Conservation (phyloP, 2,113 vertebrate genomes). For the Oryzias woworae region DNA sequence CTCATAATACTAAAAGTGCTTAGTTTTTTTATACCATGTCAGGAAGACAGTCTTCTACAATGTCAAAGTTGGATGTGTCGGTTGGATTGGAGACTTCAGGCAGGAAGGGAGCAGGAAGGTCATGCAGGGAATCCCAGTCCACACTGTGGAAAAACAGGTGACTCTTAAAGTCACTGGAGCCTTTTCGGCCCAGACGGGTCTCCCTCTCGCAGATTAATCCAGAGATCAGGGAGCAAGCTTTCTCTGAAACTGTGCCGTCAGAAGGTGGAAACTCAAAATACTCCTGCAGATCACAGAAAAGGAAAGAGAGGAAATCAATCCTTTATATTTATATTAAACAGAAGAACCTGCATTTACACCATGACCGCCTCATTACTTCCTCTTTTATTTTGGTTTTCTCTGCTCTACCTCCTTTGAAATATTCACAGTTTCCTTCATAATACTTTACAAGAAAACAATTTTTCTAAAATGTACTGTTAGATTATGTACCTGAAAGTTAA, state of each 20-base stretch:
- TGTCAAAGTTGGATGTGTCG: constrained; percentile 88
- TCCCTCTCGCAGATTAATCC: constrained; percentile 81
- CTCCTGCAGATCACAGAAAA: constrained; percentile 68
- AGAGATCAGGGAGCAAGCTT: constrained; percentile 77
- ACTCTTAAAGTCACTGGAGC: constrained; percentile 77
- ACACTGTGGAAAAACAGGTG: constrained; percentile 83
- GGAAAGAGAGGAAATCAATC: not conserved
- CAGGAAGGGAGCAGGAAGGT: constrained; percentile 77
- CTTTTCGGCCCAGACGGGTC: constrained; percentile 75
- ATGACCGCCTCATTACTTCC: not conserved
- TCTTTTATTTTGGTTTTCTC: not conserved
- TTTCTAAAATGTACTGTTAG: not conserved
- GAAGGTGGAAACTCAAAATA: constrained; percentile 78
- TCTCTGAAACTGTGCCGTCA: constrained; percentile 68
- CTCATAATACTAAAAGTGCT: too few relatives aligned
- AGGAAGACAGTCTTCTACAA: constrained; percentile 83
- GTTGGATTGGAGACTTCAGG: constrained; percentile 83
- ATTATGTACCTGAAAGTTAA: constrained; percentile 81
- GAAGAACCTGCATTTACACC: not conserved
- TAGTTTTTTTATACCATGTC: constrained; percentile 72
- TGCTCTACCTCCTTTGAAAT: not conserved
- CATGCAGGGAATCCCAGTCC: constrained; percentile 79
- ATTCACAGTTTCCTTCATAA: too few relatives aligned
- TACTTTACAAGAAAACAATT: too few relatives aligned
- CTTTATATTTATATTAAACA: not conserved